These are phyloP conservation scores for Gracilinanus agilis DNA, from an alignment of 2,113 vertebrate genomes.

Conservation along the genomic window DNA sequence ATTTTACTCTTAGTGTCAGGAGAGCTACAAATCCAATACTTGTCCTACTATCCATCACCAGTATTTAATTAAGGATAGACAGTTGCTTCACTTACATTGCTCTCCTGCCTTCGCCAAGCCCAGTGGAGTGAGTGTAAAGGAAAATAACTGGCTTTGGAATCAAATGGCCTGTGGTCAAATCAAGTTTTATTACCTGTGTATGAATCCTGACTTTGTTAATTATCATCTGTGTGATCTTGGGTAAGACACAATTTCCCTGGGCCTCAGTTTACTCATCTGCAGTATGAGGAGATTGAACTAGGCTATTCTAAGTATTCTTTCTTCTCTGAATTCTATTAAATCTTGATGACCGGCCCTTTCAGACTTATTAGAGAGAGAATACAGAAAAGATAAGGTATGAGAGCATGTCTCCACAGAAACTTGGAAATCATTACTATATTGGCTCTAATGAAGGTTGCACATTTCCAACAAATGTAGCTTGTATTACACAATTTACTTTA, in stretches of 20 bases:
- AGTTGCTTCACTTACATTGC: background rate
- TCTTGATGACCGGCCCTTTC: background rate
- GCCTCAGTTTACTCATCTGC: background rate
- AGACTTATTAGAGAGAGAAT: background rate
- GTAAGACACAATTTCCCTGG: background rate
- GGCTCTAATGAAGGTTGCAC: background rate
- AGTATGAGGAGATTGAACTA: background rate
- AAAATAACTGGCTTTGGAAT: background rate
- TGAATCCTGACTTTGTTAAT: background rate
- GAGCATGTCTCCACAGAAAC: background rate
- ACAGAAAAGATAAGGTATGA: background rate
- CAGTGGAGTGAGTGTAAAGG: background rate
- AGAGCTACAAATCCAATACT: background rate
- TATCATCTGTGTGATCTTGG: background rate
- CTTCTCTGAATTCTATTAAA: background rate
- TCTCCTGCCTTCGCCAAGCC: background rate
- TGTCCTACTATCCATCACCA: background rate
- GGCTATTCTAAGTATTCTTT: background rate
- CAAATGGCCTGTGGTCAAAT: background rate
- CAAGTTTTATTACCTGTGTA: background rate
- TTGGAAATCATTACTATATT: background rate
- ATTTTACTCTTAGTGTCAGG: background rate
- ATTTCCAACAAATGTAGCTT: background rate
- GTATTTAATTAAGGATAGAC: background rate
- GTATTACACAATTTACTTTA: background rate